Conservation (phyloP, 2,797 vertebrate genomes). For the Crax fasciolata region DNA sequence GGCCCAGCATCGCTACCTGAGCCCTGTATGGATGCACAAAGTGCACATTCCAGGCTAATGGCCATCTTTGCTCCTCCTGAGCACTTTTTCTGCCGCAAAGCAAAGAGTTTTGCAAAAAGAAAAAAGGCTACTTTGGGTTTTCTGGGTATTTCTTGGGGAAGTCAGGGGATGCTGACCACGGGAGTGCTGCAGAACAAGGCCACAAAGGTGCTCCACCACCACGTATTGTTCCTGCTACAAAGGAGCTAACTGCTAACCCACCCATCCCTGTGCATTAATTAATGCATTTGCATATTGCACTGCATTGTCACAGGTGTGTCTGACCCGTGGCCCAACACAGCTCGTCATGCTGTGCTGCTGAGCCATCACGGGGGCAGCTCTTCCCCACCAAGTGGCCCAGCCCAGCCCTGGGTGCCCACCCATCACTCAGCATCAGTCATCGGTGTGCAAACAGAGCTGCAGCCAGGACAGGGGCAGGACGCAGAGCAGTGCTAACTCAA, state of each 20-base stretch:
- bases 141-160: not conserved
- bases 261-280: not conserved
- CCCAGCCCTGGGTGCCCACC: too few species aligned
- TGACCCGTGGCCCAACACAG: too few species aligned
- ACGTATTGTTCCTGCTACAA: fast-evolving
- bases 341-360: too few species aligned
- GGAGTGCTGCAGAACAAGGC: not conserved
- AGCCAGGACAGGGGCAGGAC: too few species aligned
- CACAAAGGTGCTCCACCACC: not conserved
- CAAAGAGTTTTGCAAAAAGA: fast-evolving
- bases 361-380: too few species aligned
- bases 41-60: not conserved
- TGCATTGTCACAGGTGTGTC: too few species aligned
- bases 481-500: too few species aligned
- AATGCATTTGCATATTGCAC: not conserved
- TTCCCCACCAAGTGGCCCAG: too few species aligned
- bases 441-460: too few species aligned
- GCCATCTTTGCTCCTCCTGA: fast-evolving
- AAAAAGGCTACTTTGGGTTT: fast-evolving
- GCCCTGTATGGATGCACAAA: fast-evolving
- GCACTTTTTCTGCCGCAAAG: not conserved
- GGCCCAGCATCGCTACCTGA: not conserved
- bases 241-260: not conserved
- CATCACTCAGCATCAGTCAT: too few species aligned
- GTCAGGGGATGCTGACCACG: not conserved